Evolutionary conservation across 2,888 invertebrate species (phyloP), one percentile per base, ranked within the genome.

Genomic region (Cataglyphis cursor): DNA sequence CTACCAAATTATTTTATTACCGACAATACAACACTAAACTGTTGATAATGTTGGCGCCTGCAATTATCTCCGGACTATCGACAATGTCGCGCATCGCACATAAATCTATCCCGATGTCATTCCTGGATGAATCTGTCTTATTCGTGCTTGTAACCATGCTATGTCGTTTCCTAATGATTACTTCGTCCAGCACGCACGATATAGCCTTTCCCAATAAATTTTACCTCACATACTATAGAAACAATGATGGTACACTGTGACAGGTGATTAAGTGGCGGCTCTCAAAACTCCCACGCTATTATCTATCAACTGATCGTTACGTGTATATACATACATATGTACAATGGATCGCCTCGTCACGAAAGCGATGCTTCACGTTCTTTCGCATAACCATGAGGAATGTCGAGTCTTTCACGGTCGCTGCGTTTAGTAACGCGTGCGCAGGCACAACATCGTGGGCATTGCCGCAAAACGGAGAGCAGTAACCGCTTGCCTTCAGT

Each of bases 401-500:
- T 90, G 88, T 83, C 82, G 74, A 76, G 72, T 81, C 51, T 81
- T 84, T 86, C 82, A 78, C 84, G 70, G 82, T 64, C 84, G 72
- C 78, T 82, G 87, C 81, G 81, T 78, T 18, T 65, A 21, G 41
- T 54, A 87, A 89, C 85, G 87, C 90, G 80, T 87, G 90, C 90
- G 89, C 89, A 82, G 82, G 82, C 64, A 80, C 41, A 24, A n/a
- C 31, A 21, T 31, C 51, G 41, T 59, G 31, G 41, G 81, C 31
- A 70, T 76, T 70, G 68, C 68, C 72, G 66, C 65, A 64, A 38
- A 83, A 66, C 70, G 68, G 61, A 81, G 51, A 64, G 81, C 74
- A 75, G 31, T 21, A 48, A 41, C 84, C 82, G 51, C 35, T 57
- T 66, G 61, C 41, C n/a, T 51, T 84, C 65, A 73, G 82, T 78